Evolutionary conservation across 2,888 invertebrate genomes (phyloP).

Genomic region (Meteorus colon): DNA sequence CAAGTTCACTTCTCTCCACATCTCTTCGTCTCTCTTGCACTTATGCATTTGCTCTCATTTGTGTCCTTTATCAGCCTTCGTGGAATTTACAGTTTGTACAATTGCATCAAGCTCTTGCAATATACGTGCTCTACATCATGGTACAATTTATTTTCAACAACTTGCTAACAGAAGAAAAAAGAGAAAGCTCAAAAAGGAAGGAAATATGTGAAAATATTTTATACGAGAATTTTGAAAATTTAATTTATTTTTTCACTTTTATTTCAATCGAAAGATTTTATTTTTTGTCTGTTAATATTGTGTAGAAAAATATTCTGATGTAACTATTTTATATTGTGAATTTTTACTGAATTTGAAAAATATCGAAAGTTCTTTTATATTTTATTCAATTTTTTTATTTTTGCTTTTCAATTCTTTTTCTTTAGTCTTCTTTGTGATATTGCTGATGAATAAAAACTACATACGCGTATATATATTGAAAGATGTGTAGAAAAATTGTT

Average conservation of each 20-base stretch:
- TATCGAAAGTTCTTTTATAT: background rate
- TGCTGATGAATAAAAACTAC: background rate
- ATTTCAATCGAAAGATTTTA: background rate
- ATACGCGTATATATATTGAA: background rate
- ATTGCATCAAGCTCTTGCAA: conserved; percentile 27
- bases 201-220: background rate
- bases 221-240: background rate
- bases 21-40: conserved; percentile 1
- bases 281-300: background rate
- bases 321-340: background rate
- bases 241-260: background rate
- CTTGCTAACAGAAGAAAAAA: background rate
- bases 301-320: background rate
- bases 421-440: background rate
- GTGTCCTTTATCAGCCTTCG: background rate
- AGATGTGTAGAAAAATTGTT: background rate
- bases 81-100: conserved; percentile 33
- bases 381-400: background rate
- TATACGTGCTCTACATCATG: background rate
- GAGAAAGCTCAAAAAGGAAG: background rate
- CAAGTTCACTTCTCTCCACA: conserved; percentile 1
- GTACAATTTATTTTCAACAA: conserved; percentile 12
- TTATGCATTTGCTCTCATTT: background rate
- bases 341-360: background rate
- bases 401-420: background rate